Evolutionary conservation across 2,113 vertebrate genomes (phyloP).

Genomic region (Synodontis membranacea): DNA sequence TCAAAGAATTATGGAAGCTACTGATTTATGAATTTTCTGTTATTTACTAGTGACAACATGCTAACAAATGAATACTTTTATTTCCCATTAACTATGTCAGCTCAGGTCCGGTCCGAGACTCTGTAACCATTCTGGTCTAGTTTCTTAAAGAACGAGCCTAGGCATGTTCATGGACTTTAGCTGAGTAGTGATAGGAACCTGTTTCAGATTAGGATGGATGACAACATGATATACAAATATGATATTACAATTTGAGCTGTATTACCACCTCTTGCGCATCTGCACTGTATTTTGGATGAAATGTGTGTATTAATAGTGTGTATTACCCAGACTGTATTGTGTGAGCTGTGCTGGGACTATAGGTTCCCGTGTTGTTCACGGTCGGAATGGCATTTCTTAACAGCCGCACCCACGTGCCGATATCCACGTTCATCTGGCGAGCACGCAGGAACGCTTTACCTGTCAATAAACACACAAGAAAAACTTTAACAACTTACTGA

Average conservation of each 20-base stretch:
- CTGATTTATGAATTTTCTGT: not conserved
- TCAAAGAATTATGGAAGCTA: too few species aligned
- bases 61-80: not conserved
- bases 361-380: constrained; percentile 74
- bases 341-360: constrained; percentile 72
- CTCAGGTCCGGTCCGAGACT: not conserved
- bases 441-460: constrained; percentile 84
- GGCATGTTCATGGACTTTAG: not conserved
- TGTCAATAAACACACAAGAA: constrained; percentile 52
- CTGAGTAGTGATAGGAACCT: not conserved
- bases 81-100: not conserved
- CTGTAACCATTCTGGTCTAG: not conserved
- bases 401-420: constrained; percentile 84
- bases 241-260: not conserved
- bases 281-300: not conserved
- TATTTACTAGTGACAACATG: not conserved
- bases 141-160: not conserved
- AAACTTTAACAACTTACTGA: not conserved
- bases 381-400: constrained; percentile 83
- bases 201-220: not conserved
- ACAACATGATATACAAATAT: not conserved
- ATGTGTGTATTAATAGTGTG: not conserved
- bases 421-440: constrained; percentile 88
- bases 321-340: constrained; percentile 50
- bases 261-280: not conserved